These are phyloP conservation scores for Tenthredo distinguenda DNA, from an alignment of 2,888 invertebrate genomes.

Conservation along the genomic window DNA sequence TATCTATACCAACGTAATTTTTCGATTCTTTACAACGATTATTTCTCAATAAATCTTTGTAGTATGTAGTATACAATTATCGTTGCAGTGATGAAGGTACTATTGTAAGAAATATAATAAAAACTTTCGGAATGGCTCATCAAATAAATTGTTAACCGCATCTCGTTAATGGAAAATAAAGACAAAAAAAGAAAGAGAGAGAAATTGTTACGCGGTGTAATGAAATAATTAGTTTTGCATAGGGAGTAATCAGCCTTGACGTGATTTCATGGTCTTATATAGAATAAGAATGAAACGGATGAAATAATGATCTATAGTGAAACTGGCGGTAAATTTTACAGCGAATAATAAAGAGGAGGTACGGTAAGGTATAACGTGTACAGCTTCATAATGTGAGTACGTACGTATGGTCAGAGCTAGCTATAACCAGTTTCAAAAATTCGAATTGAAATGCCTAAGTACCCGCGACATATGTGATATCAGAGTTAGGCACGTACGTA, in stretches of 20 bases:
- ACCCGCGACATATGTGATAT: slow-evolving; percentile 47
- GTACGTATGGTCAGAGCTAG: not conserved
- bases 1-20: not conserved
- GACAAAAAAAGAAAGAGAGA: too few relatives aligned
- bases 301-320: not conserved
- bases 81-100: not conserved
- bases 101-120: not conserved
- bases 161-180: not conserved
- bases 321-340: not conserved
- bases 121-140: not conserved
- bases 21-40: not conserved
- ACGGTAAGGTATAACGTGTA: not conserved
- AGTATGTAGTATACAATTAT: not conserved
- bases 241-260: not conserved
- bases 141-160: not conserved
- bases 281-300: not conserved
- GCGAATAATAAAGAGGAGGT: not conserved
- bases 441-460: slow-evolving; percentile 6
- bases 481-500: not conserved
- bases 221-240: not conserved
- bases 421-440: slow-evolving; percentile 29
- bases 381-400: not conserved
- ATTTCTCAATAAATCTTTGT: not conserved
- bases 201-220: not conserved
- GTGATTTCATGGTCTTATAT: not conserved